Base-by-base conservation (phyloP, 2,888 invertebrate species). In the Apodemia mormo region DNA sequence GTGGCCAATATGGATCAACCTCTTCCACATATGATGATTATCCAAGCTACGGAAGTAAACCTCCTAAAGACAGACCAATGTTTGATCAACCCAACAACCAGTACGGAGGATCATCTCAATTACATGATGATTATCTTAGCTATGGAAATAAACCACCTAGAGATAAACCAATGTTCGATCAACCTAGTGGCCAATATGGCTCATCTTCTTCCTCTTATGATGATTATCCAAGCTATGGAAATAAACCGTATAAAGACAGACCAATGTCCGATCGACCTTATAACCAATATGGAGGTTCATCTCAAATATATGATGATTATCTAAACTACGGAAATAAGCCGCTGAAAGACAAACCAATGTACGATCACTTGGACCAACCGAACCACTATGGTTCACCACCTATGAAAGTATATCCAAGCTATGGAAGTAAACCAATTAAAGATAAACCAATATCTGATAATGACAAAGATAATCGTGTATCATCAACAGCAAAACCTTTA, bases 31-130 rank as follows among this genome's bases (percentile, higher is more conserved):
- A 69, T 22, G 65, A 68, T n/a, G 37, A 68, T n/a, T 72, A 72
- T 49, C 73, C 73, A 4, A 70, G 52, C 56, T 68, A 73, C 45
- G n/a, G 71, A 12, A 67, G 68, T 29, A 69, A 56, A 8, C 75
- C 75, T 9, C 61, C 71, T 30, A 70, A 65, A 8, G 43, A 68
- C 22, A 68, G 52, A 58, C 67, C 67, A 6, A 7, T 52, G 49
- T 33, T 14, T 1, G 14, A 67, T 67, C 9, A 6, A 29, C 52
- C 33, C 7, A 72, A 66, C 52, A 73, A 70, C 10, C 73, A 71
- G 3, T 72, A 75, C 64, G 74, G 72, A 8, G 70, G 52, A 22
- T 22, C 22, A 22, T 22, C 29, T 71, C 71, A 9, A 22, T 22
- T 22, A 22, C 22, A 22, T 37, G 37, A 37, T 5, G 68, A 65